Evolutionary conservation across 2,797 vertebrate species (phyloP).

Genomic region (Thaleichthys pacificus): DNA sequence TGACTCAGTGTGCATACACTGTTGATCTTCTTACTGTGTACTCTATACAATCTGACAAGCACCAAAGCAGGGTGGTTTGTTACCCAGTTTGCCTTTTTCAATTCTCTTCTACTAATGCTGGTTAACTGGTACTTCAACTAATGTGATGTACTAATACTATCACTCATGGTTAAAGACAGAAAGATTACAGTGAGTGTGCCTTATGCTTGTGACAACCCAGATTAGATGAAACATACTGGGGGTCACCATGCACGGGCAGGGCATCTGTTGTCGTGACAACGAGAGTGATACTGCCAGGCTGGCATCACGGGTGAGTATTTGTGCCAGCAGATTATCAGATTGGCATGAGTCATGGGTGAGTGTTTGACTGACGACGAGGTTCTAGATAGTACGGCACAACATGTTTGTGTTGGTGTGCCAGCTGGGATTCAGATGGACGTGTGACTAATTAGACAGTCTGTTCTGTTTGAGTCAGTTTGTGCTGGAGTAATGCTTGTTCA

Average conservation of each 20-base stretch:
- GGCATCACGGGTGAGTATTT: not conserved
- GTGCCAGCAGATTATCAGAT: not conserved
- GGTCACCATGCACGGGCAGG: not conserved
- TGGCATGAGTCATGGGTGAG: conserved; percentile 6
- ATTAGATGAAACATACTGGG: not conserved
- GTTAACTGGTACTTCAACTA: too few relatives aligned
- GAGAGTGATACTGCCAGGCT: not conserved
- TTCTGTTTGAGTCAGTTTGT: not conserved
- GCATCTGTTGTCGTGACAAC: not conserved
- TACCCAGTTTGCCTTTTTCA: too few relatives aligned
- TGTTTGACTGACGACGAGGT: conserved; percentile 5
- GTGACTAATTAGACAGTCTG: not conserved
- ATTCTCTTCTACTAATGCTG: too few relatives aligned
- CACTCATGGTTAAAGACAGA: too few relatives aligned
- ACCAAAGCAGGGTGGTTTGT: too few relatives aligned
- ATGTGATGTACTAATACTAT: too few relatives aligned
- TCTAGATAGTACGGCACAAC: not conserved
- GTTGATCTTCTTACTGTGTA: too few relatives aligned
- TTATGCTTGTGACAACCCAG: not conserved
- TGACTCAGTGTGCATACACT: too few relatives aligned
- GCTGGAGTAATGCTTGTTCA: not conserved
- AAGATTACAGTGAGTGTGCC: not conserved
- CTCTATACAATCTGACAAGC: too few relatives aligned
- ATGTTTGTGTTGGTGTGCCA: conserved; percentile 3
- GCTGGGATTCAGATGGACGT: not conserved